These are phyloP conservation scores for Ianthella basta DNA, from an alignment of 37 sponge, comb jelly and placozoan genomes.

Conservation along the genomic window DNA sequence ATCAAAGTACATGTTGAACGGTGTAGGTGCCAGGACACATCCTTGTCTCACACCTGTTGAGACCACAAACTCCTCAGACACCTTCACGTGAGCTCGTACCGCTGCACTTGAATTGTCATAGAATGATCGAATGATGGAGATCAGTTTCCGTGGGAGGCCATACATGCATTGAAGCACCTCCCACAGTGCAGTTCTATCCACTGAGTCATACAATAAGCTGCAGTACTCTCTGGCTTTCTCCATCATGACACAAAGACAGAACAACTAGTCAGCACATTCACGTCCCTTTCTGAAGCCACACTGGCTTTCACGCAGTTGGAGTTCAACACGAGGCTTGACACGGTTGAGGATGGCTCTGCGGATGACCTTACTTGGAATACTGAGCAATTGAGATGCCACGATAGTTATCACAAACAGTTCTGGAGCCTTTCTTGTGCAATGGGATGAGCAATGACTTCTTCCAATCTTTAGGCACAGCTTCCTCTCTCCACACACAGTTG, in stretches of 20 bases:
- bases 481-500: slow-evolving; percentile 9
- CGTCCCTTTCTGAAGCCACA: slow-evolving; percentile 12
- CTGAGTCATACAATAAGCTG: neutral
- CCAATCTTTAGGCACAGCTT: neutral
- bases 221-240: slow-evolving; percentile 3
- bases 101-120: neutral
- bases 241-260: slow-evolving; percentile 3
- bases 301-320: slow-evolving; percentile 3
- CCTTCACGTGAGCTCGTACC: neutral
- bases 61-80: slow-evolving; percentile 13
- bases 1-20: neutral
- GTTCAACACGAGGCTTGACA: slow-evolving; percentile 4
- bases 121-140: neutral
- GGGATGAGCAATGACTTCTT: neutral
- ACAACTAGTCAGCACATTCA: slow-evolving; percentile 8
- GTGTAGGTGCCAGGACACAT: slow-evolving; percentile 13
- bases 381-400: slow-evolving; percentile 9
- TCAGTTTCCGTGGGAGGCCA: neutral
- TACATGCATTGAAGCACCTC: neutral
- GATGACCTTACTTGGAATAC: slow-evolving; percentile 11
- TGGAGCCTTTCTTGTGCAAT: slow-evolving; percentile 18
- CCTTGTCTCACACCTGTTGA: slow-evolving; percentile 11
- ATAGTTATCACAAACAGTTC: slow-evolving; percentile 8
- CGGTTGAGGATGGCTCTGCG: neutral
- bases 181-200: neutral